Conservation (phyloP, 2,888 invertebrate species). For the Mantis religiosa region DNA sequence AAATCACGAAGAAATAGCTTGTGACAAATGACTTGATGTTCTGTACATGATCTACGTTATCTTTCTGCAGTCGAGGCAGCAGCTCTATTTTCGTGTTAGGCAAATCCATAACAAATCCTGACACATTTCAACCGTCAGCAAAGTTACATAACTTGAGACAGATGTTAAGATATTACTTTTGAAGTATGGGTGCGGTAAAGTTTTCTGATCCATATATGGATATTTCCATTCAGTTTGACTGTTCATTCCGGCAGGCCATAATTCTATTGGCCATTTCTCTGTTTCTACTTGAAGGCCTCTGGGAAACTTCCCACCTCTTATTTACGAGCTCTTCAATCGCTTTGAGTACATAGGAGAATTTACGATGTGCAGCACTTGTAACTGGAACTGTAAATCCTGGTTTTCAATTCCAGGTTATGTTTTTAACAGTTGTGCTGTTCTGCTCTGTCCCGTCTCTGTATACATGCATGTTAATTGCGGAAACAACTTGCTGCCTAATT, state of each 20-base stretch:
- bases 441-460: not conserved
- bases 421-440: not conserved
- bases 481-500: not conserved
- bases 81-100: no score
- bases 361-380: conserved; percentile 6
- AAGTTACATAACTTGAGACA: not conserved
- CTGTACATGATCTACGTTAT: not conserved
- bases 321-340: not conserved
- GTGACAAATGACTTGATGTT: no score
- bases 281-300: not conserved
- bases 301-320: not conserved
- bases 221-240: not conserved
- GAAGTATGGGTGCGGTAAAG: not conserved
- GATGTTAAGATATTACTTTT: not conserved
- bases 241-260: not conserved
- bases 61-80: not conserved
- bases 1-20: no score
- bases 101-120: not conserved
- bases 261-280: not conserved
- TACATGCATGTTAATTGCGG: not conserved
- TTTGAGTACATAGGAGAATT: not conserved
- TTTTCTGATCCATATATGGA: not conserved
- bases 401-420: conserved; percentile 15
- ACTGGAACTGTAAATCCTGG: conserved; percentile 17
- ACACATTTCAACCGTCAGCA: not conserved